Evolutionary conservation across 2,888 invertebrate genomes (phyloP).

Genomic region (Zhuqinia jingwanae): DNA sequence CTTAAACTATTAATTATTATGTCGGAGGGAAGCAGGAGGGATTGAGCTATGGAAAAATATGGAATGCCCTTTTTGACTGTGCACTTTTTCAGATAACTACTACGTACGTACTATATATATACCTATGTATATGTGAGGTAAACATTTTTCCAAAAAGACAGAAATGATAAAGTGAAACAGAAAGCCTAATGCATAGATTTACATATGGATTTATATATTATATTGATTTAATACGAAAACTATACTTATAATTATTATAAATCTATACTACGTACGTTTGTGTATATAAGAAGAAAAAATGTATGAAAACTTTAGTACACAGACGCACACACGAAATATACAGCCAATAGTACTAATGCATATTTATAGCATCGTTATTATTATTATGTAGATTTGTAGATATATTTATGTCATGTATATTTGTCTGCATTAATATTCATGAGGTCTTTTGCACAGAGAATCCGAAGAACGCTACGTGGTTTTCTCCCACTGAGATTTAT

Average conservation of each 20-base stretch:
- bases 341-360: too few species aligned
- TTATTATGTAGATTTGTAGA: not conserved
- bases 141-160: constrained; percentile 45
- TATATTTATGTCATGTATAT: not conserved
- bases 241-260: not conserved
- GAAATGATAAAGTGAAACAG: constrained; percentile 34
- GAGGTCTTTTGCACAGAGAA: too few species aligned
- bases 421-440: too few species aligned
- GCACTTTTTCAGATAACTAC: constrained; percentile 55
- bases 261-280: not conserved
- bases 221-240: not conserved
- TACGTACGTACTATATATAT: too few species aligned
- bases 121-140: not conserved
- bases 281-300: not conserved
- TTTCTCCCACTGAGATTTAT: constrained; percentile 6
- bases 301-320: not conserved
- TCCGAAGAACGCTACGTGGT: not conserved
- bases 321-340: too few species aligned
- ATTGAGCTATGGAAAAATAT: constrained; percentile 53
- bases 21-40: not conserved
- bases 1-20: not conserved
- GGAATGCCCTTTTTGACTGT: constrained; percentile 67
- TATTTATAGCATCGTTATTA: too few species aligned
- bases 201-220: not conserved
- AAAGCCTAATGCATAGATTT: constrained; percentile 24